A percentile compares a stretch with the other conserved stretches of the same genome.
phyloP scores from a whole-genome alignment of 2,797 vertebrate species.

The Mormyrus hasselquistii region DNA sequence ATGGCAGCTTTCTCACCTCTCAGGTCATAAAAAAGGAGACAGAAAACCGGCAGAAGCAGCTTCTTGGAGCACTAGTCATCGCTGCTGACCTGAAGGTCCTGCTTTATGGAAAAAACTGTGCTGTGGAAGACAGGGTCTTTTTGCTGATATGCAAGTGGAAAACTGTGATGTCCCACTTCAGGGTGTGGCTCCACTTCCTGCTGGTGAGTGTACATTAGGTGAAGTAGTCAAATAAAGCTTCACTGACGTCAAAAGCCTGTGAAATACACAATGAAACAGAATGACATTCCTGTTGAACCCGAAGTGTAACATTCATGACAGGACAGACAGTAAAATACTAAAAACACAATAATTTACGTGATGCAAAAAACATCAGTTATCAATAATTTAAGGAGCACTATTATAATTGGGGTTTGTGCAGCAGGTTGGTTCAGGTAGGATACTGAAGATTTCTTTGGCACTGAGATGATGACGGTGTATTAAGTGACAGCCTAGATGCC shows the following conservation, averaged over 20 bases:
- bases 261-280: not conserved
- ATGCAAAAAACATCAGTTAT: not conserved
- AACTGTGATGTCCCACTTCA: constrained; percentile 86
- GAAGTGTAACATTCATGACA: not conserved
- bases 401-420: too few relatives aligned
- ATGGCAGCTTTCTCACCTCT: not conserved
- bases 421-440: too few relatives aligned
- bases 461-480: too few relatives aligned
- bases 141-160: constrained; percentile 93
- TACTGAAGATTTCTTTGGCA: too few relatives aligned
- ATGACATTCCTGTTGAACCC: not conserved
- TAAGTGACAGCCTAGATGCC: too few relatives aligned
- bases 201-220: constrained; percentile 63
- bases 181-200: constrained; percentile 89
- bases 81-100: constrained; percentile 77
- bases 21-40: constrained; percentile 79
- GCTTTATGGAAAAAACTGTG: constrained; percentile 71
- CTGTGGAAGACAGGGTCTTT: constrained; percentile 90
- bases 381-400: not conserved
- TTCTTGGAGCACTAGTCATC: constrained; percentile 76
- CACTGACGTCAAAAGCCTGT: not conserved
- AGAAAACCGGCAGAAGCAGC: constrained; percentile 71
- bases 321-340: not conserved
- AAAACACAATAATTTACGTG: not conserved
- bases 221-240: not conserved